Evolutionary conservation across 2,113 vertebrate species (phyloP).

Genomic region (Gorsachius goisagi): DNA sequence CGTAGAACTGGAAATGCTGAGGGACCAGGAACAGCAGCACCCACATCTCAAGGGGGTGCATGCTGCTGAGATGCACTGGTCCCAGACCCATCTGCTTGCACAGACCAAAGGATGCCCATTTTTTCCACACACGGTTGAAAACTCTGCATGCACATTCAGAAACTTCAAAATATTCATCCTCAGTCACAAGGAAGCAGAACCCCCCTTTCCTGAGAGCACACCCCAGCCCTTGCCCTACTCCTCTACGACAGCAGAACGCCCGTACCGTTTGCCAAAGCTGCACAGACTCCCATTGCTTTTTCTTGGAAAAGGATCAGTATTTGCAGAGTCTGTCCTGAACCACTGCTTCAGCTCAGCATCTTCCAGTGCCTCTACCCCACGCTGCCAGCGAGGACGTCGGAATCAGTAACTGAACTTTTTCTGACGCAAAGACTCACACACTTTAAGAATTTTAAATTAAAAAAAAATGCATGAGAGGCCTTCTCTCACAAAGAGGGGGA

Average conservation of each 20-base stretch:
- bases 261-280: neutral
- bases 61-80: rapidly evolving
- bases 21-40: neutral
- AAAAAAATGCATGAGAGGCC: neutral
- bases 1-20: neutral
- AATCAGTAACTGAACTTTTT: neutral
- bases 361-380: neutral
- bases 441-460: neutral
- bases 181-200: neutral
- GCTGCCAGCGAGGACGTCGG: rapidly evolving
- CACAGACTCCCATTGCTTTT: neutral
- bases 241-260: neutral
- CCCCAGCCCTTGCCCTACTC: rapidly evolving
- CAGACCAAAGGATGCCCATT: neutral
- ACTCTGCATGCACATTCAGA: neutral
- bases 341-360: neutral
- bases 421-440: neutral
- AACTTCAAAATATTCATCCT: neutral
- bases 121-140: neutral
- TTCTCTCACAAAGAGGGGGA: neutral
- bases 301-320: neutral
- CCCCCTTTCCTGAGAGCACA: neutral
- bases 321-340: neutral
- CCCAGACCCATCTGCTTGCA: neutral
- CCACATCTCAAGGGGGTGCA: neutral